Conservation (phyloP, 2,888 invertebrate genomes). For the Tanytarsus gracilentus region DNA sequence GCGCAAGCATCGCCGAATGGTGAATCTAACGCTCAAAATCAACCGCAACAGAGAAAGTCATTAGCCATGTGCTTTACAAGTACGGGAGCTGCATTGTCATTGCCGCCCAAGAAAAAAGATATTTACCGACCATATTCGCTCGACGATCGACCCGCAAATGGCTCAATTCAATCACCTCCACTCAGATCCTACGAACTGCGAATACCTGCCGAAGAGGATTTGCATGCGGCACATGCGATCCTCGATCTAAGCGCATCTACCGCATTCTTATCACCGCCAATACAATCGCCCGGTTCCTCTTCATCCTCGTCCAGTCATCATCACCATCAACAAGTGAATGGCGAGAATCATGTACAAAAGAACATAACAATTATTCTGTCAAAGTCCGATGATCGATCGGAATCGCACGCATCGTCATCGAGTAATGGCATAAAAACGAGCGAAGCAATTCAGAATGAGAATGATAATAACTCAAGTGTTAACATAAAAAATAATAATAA, state of each 20-base stretch:
- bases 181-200: constrained; percentile 47
- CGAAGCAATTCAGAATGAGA: constrained; percentile 41
- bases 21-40: constrained; percentile 33
- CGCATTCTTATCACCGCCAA: constrained; percentile 56
- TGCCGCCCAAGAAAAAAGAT: constrained; percentile 86
- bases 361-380: constrained; percentile 28
- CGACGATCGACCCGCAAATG: constrained; percentile 51
- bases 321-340: constrained; percentile 22
- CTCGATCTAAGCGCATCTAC: constrained; percentile 81
- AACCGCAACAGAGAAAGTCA: constrained; percentile 49
- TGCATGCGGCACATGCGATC: constrained; percentile 81
- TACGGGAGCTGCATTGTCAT: constrained; percentile 69
- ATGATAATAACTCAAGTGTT: constrained; percentile 40
- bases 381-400: constrained; percentile 25
- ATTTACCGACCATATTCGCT: constrained; percentile 82
- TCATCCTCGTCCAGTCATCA: constrained; percentile 34
- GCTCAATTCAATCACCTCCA: constrained; percentile 33
- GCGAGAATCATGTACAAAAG: constrained; percentile 29
- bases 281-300: constrained; percentile 35
- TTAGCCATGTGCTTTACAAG: constrained; percentile 77
- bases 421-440: neutral
- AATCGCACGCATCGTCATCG: constrained; percentile 1
- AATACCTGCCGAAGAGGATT: constrained; percentile 67
- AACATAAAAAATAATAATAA: constrained; percentile 31
- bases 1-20: constrained; percentile 40